These are phyloP conservation scores for Caenorhabditis afra DNA, from an alignment of 2,888 invertebrate genomes.

Conservation along the genomic window DNA sequence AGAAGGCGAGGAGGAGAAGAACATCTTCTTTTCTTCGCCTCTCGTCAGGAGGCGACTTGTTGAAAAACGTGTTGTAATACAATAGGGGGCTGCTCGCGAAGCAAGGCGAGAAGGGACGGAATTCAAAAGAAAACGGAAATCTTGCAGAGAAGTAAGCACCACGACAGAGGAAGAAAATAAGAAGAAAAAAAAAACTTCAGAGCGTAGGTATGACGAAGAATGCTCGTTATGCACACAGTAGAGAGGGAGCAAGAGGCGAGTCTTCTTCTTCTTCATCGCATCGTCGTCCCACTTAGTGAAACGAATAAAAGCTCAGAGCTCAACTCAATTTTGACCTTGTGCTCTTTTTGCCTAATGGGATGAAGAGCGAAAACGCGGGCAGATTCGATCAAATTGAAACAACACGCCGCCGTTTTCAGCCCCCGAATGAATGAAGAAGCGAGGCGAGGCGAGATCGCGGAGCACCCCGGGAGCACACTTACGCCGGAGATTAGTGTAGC, in stretches of 20 bases:
- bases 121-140: no score
- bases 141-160: no score
- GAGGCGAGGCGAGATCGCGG: no score
- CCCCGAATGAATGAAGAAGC: constrained; percentile 1
- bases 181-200: no score
- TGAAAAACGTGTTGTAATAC: constrained; percentile 30
- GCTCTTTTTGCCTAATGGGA: constrained; percentile 16
- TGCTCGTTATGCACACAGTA: constrained; percentile 4
- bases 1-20: constrained; percentile 8
- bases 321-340: constrained; percentile 17
- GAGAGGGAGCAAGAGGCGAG: neutral
- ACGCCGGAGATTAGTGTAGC: constrained; percentile 7
- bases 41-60: constrained; percentile 2
- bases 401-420: neutral
- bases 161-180: no score
- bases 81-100: no score
- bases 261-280: neutral
- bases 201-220: neutral
- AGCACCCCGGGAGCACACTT: neutral
- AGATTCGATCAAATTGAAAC: constrained; percentile 16
- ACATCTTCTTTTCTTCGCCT: constrained; percentile 16
- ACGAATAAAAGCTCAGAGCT: constrained; percentile 21
- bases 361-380: constrained; percentile 1
- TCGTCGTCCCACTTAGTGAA: neutral
- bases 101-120: no score